phyloP scores from a whole-genome alignment of 2,888 invertebrate species.

The Drosophila emarginata region DNA sequence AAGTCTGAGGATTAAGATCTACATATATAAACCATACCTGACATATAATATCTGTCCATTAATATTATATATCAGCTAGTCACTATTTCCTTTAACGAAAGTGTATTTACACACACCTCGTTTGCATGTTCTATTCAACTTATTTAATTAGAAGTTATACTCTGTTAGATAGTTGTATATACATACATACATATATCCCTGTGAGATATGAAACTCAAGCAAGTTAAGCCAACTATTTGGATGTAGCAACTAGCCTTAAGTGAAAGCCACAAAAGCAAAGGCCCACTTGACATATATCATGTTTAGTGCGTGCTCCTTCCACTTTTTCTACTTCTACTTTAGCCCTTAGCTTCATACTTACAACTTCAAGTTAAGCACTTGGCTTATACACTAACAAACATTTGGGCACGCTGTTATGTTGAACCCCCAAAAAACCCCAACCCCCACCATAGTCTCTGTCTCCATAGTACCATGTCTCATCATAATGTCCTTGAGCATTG shows the following conservation, averaged over 20 bases:
- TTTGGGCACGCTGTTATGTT: not conserved
- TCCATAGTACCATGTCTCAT: constrained; percentile 32
- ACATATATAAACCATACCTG: no score
- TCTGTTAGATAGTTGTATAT: not conserved
- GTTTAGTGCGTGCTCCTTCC: constrained; percentile 29
- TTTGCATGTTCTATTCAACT: not conserved
- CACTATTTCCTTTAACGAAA: not conserved
- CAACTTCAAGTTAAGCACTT: constrained; percentile 12
- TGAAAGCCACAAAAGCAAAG: constrained; percentile 3
- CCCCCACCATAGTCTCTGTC: not conserved
- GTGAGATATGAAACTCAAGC: not conserved
- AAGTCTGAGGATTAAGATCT: no score
- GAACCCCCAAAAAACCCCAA: not conserved
- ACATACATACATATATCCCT: not conserved
- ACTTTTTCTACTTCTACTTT: constrained; percentile 7
- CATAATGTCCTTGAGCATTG: constrained; percentile 66
- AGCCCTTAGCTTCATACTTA: constrained; percentile 18
- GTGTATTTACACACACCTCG: not conserved
- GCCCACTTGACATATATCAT: constrained; percentile 60
- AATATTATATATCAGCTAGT: not conserved
- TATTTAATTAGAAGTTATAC: not conserved
- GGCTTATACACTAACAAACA: constrained; percentile 12
- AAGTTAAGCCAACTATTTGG: not conserved
- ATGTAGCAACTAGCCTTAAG: constrained; percentile 4
- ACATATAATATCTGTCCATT: no score